These are phyloP conservation scores for Hassar affinis DNA, from an alignment of 2,113 vertebrate genomes.

Conservation along the genomic window DNA sequence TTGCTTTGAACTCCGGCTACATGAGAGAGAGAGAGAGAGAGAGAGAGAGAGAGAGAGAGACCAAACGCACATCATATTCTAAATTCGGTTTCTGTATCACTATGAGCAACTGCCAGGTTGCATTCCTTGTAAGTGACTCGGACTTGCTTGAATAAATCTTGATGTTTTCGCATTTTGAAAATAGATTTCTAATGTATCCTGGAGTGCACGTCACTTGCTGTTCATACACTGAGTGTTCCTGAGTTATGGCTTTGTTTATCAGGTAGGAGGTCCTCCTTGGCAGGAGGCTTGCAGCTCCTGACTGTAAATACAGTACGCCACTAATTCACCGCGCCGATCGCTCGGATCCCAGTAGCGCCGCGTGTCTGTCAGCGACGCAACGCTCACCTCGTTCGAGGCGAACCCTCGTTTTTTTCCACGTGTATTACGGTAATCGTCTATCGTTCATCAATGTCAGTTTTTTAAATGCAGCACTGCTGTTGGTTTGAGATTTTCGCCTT, in stretches of 20 bases:
- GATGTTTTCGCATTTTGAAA: not conserved
- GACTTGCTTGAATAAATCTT: not conserved
- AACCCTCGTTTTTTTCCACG: not conserved
- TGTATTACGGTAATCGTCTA: not conserved
- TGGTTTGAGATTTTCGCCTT: slow-evolving; percentile 4
- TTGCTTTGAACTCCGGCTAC: slow-evolving; percentile 32
- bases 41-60: too few species aligned
- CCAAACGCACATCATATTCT: slow-evolving; percentile 40
- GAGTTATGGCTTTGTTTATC: too few species aligned
- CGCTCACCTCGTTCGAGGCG: not conserved
- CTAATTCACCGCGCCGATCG: not conserved
- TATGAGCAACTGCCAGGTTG: not conserved
- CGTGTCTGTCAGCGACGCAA: not conserved
- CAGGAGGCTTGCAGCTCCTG: not conserved
- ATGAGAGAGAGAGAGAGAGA: not conserved
- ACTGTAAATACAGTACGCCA: not conserved
- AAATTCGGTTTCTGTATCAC: slow-evolving; percentile 14
- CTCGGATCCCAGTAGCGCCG: too few species aligned
- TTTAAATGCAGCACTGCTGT: slow-evolving; percentile 6
- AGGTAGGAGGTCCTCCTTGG: not conserved
- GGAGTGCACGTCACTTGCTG: not conserved
- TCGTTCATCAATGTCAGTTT: slow-evolving; percentile 9
- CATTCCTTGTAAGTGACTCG: too few species aligned
- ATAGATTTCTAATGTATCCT: not conserved
- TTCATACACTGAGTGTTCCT: too few species aligned